A percentile compares a stretch with the other conserved stretches of the same genome.
Conservation (phyloP, 2,113 vertebrate genomes). For the Petroica traversi region DNA sequence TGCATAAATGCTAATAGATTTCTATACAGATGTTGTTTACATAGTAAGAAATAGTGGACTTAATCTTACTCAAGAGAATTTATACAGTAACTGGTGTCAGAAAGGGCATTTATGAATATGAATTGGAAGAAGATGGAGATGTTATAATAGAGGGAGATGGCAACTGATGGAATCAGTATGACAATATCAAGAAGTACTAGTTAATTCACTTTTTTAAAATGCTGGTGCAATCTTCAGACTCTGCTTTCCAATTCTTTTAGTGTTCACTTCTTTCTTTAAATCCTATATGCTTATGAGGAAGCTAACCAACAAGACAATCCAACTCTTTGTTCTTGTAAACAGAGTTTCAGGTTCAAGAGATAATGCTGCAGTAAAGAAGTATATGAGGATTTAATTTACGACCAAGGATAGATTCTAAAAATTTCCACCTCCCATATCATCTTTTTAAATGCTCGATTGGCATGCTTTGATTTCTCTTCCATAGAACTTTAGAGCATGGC, state of each 20-base stretch:
- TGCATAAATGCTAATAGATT: not conserved
- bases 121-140: not conserved
- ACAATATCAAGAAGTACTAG: not conserved
- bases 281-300: not conserved
- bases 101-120: not conserved
- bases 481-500: not conserved
- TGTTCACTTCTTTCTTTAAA: not conserved
- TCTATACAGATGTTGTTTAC: not conserved
- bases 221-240: not conserved
- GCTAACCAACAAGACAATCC: not conserved
- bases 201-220: not conserved
- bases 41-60: not conserved
- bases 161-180: not conserved
- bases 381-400: not conserved
- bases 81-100: not conserved
- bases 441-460: fast-evolving
- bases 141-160: not conserved
- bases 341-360: not conserved
- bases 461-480: not conserved
- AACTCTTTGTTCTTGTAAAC: not conserved
- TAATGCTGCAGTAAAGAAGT: not conserved
- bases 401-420: not conserved
- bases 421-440: not conserved
- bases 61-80: not conserved
- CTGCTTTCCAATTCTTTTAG: not conserved